These are phyloP conservation scores for Nettapus auritus DNA, from an alignment of 2,113 vertebrate genomes.

Conservation along the genomic window DNA sequence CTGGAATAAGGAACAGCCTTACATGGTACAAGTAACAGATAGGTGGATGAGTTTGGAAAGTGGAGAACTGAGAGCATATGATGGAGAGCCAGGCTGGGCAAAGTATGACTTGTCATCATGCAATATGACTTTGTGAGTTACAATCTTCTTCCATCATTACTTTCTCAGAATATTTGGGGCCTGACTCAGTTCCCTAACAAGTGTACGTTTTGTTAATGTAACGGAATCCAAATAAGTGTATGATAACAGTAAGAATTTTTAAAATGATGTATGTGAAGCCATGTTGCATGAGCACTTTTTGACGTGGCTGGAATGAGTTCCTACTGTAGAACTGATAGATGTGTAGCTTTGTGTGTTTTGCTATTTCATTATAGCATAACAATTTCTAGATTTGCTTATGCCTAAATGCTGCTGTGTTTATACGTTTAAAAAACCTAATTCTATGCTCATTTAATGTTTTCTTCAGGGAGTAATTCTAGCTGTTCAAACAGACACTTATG, in stretches of 20 bases:
- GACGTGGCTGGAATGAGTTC: conserved; percentile 26
- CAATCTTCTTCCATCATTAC: neutral
- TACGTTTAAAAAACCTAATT: conserved; percentile 13
- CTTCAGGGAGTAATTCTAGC: conserved; percentile 54
- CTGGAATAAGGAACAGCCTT: conserved; percentile 41
- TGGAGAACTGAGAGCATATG: conserved; percentile 33
- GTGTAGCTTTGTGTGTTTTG: conserved; percentile 16
- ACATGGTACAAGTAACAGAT: conserved; percentile 46
- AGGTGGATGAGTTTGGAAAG: conserved; percentile 58
- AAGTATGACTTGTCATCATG: conserved; percentile 28
- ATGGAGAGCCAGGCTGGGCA: conserved; percentile 30
- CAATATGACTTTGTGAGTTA: conserved; percentile 27
- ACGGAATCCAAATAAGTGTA: neutral
- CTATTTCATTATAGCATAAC: conserved; percentile 28
- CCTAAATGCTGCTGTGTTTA: conserved; percentile 48
- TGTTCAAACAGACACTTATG: neutral
- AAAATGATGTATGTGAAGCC: neutral
- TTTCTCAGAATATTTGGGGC: neutral
- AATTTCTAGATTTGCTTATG: conserved; percentile 48
- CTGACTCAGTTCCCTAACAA: neutral
- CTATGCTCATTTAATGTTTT: conserved; percentile 14
- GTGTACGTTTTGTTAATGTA: neutral
- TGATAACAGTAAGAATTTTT: neutral
- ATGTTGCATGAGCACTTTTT: conserved; percentile 55
- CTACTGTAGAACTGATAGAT: conserved; percentile 15